Evolutionary conservation across 1,140 invertebrate species (phyloP).

Genomic region (Ptiloglossa arizonensis): DNA sequence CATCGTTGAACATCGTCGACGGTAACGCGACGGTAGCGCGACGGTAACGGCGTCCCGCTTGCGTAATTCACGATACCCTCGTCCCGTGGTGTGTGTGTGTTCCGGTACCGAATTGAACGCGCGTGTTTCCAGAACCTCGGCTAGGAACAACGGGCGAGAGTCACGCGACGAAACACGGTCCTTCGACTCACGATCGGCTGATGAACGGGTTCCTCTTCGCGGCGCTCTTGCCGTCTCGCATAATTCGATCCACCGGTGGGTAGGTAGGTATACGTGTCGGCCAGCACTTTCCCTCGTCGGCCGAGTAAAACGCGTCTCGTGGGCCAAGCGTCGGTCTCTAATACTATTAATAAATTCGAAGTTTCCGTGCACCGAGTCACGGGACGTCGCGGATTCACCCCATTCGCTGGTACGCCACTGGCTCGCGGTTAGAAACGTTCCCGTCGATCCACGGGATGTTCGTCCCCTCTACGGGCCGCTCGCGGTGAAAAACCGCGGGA

Average conservation of each 20-base stretch:
- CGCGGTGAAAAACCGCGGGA: constrained; percentile 6
- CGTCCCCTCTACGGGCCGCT: too few species aligned
- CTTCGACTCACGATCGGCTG: constrained; percentile 17
- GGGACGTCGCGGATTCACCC: constrained; percentile 13
- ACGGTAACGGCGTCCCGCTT: not conserved
- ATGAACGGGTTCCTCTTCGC: constrained; percentile 24
- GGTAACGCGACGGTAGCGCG: too few species aligned
- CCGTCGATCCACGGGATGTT: constrained; percentile 13
- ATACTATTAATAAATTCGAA: constrained; percentile 17
- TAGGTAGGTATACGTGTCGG: too few species aligned
- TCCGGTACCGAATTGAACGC: not conserved
- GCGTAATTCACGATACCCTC: not conserved
- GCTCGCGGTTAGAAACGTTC: too few species aligned
- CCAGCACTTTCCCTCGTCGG: constrained; percentile 32
- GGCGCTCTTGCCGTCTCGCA: not conserved
- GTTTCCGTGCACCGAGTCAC: constrained; percentile 23
- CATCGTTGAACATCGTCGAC: not conserved
- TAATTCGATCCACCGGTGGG: not conserved
- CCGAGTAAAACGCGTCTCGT: constrained; percentile 12
- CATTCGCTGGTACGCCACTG: not conserved
- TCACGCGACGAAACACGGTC: constrained; percentile 17
- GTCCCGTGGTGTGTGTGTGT: too few species aligned
- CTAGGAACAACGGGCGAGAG: constrained; percentile 15
- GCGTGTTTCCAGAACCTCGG: too few species aligned
- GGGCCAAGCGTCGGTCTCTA: not conserved